Conservation (phyloP, 2,888 invertebrate species). For the Heterodera filipjevi region DNA sequence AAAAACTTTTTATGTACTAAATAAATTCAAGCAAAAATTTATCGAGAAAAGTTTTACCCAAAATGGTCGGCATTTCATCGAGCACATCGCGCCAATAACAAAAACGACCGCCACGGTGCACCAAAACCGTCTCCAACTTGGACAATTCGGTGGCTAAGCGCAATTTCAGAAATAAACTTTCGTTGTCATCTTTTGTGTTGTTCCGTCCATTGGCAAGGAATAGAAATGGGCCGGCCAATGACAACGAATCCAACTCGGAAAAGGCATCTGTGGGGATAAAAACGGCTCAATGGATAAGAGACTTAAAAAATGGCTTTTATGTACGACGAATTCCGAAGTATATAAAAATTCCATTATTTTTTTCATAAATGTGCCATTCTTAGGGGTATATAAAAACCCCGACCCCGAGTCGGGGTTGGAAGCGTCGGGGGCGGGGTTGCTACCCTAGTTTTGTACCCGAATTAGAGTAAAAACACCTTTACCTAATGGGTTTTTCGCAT, state of each 20-base stretch:
- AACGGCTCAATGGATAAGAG: too few relatives aligned
- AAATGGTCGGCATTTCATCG: neutral
- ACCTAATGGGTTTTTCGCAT: constrained; percentile 30
- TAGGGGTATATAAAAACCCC: too few relatives aligned
- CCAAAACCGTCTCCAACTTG: constrained; percentile 77
- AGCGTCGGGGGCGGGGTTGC: too few relatives aligned
- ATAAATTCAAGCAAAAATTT: too few relatives aligned
- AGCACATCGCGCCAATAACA: constrained; percentile 50
- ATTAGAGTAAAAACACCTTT: neutral
- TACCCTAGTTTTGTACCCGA: too few relatives aligned
- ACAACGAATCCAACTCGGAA: constrained; percentile 19
- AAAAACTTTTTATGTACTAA: too few relatives aligned
- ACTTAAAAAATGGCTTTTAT: too few relatives aligned
- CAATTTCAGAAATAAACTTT: neutral
- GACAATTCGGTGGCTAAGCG: constrained; percentile 91
- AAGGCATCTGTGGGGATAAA: constrained; percentile 38
- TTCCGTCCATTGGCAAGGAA: neutral
- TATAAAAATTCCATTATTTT: too few relatives aligned
- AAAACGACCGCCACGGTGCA: constrained; percentile 45
- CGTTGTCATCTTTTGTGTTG: constrained; percentile 51
- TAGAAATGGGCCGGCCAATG: constrained; percentile 75
- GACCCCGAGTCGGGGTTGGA: too few relatives aligned
- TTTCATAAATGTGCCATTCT: too few relatives aligned
- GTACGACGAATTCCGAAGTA: too few relatives aligned
- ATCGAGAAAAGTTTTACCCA: too few relatives aligned